Evolutionary conservation across 2,113 vertebrate species (phyloP).

Genomic region (Phalacrocorax brasilianus): DNA sequence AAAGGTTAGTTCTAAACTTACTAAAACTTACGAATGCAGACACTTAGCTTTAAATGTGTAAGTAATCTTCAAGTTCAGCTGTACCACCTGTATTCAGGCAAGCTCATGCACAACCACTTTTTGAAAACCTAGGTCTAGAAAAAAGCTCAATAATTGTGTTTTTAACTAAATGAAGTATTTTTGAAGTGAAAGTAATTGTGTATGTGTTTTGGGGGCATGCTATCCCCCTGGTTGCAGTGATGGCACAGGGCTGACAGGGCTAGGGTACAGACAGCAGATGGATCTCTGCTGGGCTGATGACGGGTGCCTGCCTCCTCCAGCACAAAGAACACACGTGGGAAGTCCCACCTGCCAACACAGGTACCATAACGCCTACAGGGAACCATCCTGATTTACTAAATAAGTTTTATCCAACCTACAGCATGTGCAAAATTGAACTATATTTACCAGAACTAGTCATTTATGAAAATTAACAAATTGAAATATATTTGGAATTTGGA

Average conservation of each 20-base stretch:
- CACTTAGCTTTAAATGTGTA: not conserved
- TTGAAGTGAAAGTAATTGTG: not conserved
- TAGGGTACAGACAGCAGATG: not conserved
- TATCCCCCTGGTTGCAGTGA: not conserved
- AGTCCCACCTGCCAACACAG: constrained; percentile 27
- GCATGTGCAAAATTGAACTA: not conserved
- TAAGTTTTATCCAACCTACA: not conserved
- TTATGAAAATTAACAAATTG: constrained; percentile 4
- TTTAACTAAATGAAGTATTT: not conserved
- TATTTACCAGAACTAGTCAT: constrained; percentile 10
- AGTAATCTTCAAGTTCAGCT: not conserved
- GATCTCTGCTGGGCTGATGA: not conserved
- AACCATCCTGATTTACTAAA: not conserved
- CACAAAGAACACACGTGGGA: not conserved
- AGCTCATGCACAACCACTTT: not conserved
- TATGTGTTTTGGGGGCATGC: not conserved
- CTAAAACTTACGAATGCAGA: not conserved
- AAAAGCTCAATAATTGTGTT: not conserved
- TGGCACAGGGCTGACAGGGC: not conserved
- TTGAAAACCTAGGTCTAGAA: not conserved
- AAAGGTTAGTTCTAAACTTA: not conserved
- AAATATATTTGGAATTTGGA: not conserved
- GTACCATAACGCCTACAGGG: not conserved
- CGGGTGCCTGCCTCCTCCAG: accelerated
- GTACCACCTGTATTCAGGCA: not conserved